Conservation (phyloP, 2,888 invertebrate genomes). For the Megamerina dolium region DNA sequence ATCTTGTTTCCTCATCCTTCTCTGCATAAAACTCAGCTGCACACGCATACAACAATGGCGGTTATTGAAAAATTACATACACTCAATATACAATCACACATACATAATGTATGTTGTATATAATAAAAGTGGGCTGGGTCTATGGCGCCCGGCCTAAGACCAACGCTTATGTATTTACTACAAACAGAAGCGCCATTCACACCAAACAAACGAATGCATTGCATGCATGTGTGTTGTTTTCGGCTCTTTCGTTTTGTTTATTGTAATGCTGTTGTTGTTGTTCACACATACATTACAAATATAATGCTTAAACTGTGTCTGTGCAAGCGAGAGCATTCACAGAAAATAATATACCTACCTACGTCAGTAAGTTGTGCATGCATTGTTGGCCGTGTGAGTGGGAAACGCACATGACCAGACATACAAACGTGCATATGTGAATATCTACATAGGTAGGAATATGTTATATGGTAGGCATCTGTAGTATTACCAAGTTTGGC, state of each 20-base stretch:
- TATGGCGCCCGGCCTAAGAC: constrained; percentile 31
- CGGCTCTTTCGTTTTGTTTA: constrained; percentile 21
- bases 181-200: constrained; percentile 3
- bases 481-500: no score
- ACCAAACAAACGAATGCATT: constrained; percentile 5
- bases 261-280: constrained; percentile 10
- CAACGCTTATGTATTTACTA: constrained; percentile 5
- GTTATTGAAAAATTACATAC: neutral
- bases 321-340: no score
- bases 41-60: no score
- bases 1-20: no score
- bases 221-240: constrained; percentile 18
- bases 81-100: no score
- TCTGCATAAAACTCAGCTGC: no score
- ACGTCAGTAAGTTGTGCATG: no score
- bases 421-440: neutral
- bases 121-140: constrained; percentile 28
- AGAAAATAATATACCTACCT: no score
- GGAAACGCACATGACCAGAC: constrained; percentile 19
- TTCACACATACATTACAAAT: neutral
- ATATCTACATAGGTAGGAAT: neutral
- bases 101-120: no score
- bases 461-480: no score
- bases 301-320: no score
- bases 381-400: constrained; percentile 21